Base-by-base conservation (phyloP, 92 coral and sea anemone genomes). In the Palythoa grandis region DNA sequence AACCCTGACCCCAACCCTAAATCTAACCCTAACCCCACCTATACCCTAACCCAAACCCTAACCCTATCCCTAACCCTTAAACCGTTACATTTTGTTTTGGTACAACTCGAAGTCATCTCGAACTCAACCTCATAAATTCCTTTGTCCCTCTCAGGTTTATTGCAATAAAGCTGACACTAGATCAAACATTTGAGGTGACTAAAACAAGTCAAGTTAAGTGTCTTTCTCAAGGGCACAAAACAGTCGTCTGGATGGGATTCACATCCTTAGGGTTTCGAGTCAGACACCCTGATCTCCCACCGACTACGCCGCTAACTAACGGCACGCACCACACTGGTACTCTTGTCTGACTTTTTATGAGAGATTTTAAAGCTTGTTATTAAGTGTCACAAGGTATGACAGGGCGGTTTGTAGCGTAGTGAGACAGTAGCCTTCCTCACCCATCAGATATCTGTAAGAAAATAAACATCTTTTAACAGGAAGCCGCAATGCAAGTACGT, bases 391-490 rank as follows among this genome's bases (percentile, higher is more conserved):
- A 39, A 96, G 88, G 86, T 96, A 94, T 5, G 95, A 93, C 11
- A 96, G 91, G 38, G 97, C 99, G 19, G 99, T 96, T 85, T 91
- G 93, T 29, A 96, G 87, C 7, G 99, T 94, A 11, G 99, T 96
- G 54, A 96, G 90, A 66, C 98, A 96, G 87, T 96, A 96, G 23
- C 99, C 99, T 88, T 96, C 99, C 71, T 96, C 99, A 0, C 99
- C 99, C 99, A 96, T 96, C 87, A 96, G 88, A 82, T 96, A 96
- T 76, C 99, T 96, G 80, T 14, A 89, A 69, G 53, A 35, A 54
- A 70, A 25, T 58, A 83, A 70, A 83, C 54, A 24, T 23, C 39
- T 2, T 12, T 14, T 13, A 43, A 43, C 50, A 43, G 50, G 50
- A 43, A 5, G 50, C 0, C 50, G 50, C 50, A 5, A 43, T 8